A percentile compares a stretch with the other conserved stretches of the same genome.
phyloP scores from a whole-genome alignment of 2,113 vertebrate genomes.

The Pholis gunnellus region DNA sequence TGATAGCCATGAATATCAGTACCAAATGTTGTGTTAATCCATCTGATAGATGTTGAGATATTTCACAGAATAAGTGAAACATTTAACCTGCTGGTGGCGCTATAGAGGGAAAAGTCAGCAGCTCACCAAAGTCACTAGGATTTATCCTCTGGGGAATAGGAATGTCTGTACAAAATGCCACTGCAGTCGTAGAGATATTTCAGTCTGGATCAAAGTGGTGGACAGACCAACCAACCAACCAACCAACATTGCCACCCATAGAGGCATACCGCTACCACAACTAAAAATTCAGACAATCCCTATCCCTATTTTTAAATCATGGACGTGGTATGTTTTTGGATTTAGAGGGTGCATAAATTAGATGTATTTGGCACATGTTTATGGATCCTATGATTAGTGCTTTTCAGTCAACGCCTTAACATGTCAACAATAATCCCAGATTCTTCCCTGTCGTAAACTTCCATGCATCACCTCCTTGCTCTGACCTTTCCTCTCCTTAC shows the following conservation, averaged over 20 bases:
- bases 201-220: background rate
- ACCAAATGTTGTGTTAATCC: background rate
- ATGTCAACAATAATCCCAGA: conserved; percentile 53
- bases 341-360: background rate
- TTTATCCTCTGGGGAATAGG: conserved; percentile 13
- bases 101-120: background rate
- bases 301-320: background rate
- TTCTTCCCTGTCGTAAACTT: conserved; percentile 33
- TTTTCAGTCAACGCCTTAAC: background rate
- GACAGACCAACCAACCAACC: background rate
- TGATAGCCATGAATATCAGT: background rate
- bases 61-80: background rate
- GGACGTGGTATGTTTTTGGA: background rate
- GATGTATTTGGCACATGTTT: background rate
- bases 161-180: background rate
- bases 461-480: conserved; percentile 26
- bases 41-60: background rate
- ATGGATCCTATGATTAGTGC: background rate
- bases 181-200: background rate
- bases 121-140: background rate
- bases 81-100: background rate
- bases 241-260: background rate
- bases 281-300: background rate
- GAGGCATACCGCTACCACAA: background rate
- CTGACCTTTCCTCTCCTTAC: conserved; percentile 50